Base-by-base conservation (phyloP, 1,140 invertebrate genomes). In the Lucilia cuprina region DNA sequence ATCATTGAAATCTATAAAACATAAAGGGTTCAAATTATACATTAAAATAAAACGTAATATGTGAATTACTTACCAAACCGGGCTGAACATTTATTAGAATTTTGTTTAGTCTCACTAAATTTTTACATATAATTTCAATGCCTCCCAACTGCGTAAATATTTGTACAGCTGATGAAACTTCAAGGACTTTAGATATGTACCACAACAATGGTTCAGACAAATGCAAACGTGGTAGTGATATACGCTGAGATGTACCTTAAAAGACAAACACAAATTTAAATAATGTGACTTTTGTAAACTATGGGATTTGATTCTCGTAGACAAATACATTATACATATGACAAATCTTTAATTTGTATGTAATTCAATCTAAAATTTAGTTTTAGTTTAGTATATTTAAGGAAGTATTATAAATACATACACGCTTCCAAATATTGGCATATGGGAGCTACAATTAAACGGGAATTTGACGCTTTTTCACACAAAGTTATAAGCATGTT, bases 161-260 rank as follows among this genome's bases (percentile, higher is more conserved):
- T 49, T 92, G 92, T 0, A 97, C 90, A 8, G 94, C 93, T n/a
- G 93, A 92, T 84, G 94, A 93, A 70, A 93, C 94, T 85, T 96
- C 94, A 0, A 97, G 91, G 3, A 96, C 94, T 87, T 94, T 93
- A 2, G 96, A 91, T 19, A 96, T 93, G 83, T 96, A 95, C 93
- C 94, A 96, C 0, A 96, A 91, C 84, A 96, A 92, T 12, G 95
- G 95, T 88, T 96, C 95, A 17, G 95, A 96, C 8, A 96, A 89
- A 84, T 94, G 94, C 82, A 94, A 92, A 4, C 91, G 89, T 30
- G 92, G 92, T 65, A 91, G 70, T 14, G 87, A 86, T 83, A 88
- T 90, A 5, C 88, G 86, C 49, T 89, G 87, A 14, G 87, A 88
- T n/a, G 90, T 91, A 60, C 87, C 92, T 93, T 91, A 86, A 5